Evolutionary conservation across 2,113 vertebrate species (phyloP).

Genomic region (Pedetes capensis): DNA sequence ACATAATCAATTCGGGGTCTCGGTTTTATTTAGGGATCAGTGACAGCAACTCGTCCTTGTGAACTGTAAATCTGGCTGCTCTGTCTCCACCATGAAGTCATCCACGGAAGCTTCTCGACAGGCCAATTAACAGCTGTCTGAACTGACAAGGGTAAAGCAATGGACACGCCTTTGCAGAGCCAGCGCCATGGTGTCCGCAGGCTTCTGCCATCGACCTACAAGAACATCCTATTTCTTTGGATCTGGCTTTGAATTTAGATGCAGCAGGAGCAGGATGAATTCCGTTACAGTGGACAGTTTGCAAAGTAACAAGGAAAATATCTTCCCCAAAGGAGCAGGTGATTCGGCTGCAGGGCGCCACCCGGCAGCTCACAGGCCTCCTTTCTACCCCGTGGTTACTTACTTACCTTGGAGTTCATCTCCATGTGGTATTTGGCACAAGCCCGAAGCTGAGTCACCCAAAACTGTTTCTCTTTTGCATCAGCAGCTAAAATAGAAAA

Average conservation of each 20-base stretch:
- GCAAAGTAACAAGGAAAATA: neutral
- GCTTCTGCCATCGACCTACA: neutral
- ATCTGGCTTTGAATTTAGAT: neutral
- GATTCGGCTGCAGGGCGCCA: neutral
- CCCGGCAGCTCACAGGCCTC: neutral
- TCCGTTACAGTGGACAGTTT: neutral
- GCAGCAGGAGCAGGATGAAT: neutral
- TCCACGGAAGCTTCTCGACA: neutral
- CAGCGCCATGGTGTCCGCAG: accelerated
- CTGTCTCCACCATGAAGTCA: neutral
- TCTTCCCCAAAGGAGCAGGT: neutral
- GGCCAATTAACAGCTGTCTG: neutral
- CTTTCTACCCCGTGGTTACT: neutral
- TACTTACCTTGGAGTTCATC: slow-evolving; percentile 91
- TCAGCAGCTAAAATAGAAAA: slow-evolving; percentile 89
- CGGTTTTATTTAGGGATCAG: neutral
- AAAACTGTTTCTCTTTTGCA: slow-evolving; percentile 94
- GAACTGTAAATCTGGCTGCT: neutral
- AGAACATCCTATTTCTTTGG: neutral
- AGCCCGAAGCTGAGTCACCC: slow-evolving; percentile 95
- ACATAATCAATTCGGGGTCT: neutral
- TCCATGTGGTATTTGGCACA: slow-evolving; percentile 95
- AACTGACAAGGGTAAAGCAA: neutral
- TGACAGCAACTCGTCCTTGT: neutral
- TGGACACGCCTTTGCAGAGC: neutral